Base-by-base conservation (phyloP, 2,113 vertebrate species). In the Ophiodon elongatus region DNA sequence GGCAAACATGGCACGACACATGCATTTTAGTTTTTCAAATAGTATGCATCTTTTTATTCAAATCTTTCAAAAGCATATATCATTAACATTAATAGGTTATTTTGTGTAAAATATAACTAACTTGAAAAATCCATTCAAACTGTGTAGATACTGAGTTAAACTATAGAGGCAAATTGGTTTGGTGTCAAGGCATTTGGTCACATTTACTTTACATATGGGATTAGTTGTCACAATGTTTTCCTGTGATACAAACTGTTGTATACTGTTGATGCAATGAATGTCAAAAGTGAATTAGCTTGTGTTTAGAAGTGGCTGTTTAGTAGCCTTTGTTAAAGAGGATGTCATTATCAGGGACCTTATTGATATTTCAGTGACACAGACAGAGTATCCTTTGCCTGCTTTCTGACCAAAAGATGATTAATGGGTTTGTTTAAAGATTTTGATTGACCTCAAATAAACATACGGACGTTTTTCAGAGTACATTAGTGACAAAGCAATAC, bases 331-430 rank as follows among this genome's bases (percentile, higher is more conserved):
- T 64, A 74, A 80, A 41, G 70, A 56, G 60, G 45, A 78, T 31
- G 35, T 60, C 47, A 56, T 86, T 71, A 85, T 54, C 52, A 37
- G 65, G 65, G 31, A 59, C 21, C 17, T 8, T 75, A 68, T 85
- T 74, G 73, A 80, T 80, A 67, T 90, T 68, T 66, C 70, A 62
- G 27, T 63, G 70, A 66, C 52, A 56, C 64, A 59, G 52, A 62
- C 43, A 56, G 27, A 79, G 41, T 33, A n/a, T 70, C 19, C 35
- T 54, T 79, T 50, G 31, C 25, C 10, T 80, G 35, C 69, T 65
- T 62, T 75, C 27, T 33, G 1, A 29, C 15, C 5, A 59, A 9
- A 54, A 78, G 35, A 39, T 3, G 3, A 64, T 54, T 37, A 75
- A 76, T 72, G 37, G 23, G 54, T 76, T 79, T 15, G 45, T 73